Evolutionary conservation across 2,113 vertebrate genomes (phyloP).

Genomic region (Pungitius pungitius): DNA sequence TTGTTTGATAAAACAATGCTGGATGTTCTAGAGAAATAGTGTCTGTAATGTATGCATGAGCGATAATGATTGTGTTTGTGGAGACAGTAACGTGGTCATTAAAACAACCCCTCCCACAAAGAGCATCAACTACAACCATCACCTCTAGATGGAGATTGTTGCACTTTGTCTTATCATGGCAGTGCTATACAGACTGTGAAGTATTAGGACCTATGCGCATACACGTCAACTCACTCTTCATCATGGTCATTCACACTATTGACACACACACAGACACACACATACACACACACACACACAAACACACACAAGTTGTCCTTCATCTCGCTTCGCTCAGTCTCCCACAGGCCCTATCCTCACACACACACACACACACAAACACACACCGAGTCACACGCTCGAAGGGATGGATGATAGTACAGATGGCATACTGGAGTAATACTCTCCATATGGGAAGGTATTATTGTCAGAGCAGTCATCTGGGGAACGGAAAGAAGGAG

Average conservation of each 20-base stretch:
- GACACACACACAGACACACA: conserved; percentile 30
- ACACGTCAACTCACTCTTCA: conserved; percentile 28
- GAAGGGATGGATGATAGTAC: conserved; percentile 71
- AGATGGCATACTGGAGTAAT: conserved; percentile 76
- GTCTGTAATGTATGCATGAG: neutral
- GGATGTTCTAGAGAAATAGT: neutral
- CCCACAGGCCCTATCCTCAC: conserved; percentile 53
- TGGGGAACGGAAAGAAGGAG: conserved; percentile 50
- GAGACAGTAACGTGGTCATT: conserved; percentile 21
- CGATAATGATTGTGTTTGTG: conserved; percentile 14
- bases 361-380: conserved; percentile 39
- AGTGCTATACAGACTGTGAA: conserved; percentile 31
- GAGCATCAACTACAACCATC: conserved; percentile 29
- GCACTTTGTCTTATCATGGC: conserved; percentile 19
- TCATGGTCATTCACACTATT: conserved; percentile 42
- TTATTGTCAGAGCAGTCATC: conserved; percentile 68
- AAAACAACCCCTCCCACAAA: conserved; percentile 24
- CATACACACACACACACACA: conserved; percentile 39
- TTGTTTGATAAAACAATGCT: neutral
- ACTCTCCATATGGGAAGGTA: conserved; percentile 77
- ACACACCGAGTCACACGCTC: conserved; percentile 46
- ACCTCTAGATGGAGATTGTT: conserved; percentile 30
- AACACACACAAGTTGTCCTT: conserved; percentile 25
- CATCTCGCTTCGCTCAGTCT: conserved; percentile 46
- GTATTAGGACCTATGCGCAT: conserved; percentile 32